Base-by-base conservation (phyloP, 1,140 invertebrate genomes). In the Hermatobates lingyangjiaoensis region DNA sequence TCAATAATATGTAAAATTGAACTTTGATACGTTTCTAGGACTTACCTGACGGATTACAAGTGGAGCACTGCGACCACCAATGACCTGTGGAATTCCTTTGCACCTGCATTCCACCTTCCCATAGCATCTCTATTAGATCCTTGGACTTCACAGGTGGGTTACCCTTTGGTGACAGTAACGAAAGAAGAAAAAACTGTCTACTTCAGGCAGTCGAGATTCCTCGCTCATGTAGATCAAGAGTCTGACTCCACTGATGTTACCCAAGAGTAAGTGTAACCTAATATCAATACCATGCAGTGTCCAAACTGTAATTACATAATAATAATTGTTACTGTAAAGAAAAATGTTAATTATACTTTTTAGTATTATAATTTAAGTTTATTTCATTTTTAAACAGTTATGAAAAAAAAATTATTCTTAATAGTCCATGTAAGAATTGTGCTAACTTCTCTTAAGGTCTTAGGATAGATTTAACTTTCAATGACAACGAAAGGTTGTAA, bases 131-230 rank as follows among this genome's bases (percentile, higher is more conserved):
- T 95, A 44, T 87, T 96, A 83, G 78, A 90, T 57, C 91, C 87
- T 0, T 97, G 89, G 87, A 91, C 85, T 0, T 71, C 75, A 30
- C 91, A 96, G 69, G 93, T 87, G 81, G 91, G 91, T 5, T 87
- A 81, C 57, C 91, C 92, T 0, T 71, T 92, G 0, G 66, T 95
- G 0, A 75, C 68, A 1, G 76, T 87, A 2, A 66, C 55, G 1
- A 67, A 64, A 46, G 60, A 71, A 48, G 63, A 68, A 25, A 70
- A 70, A 39, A 71, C 63, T 2, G 77, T 75, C 45, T 68, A 66
- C 2, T 66, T 91, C 0, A 80, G 71, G 0, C 86, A 91, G 59
- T 70, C 76, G 53, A 64, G 85, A 55, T 91, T 86, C 60, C 67
- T 88, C 0, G 66, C 72, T 1, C 76, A 87, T 65, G 70, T 74